Evolutionary conservation across 2,797 vertebrate genomes (phyloP), one percentile per base, ranked within the genome.

Genomic region (Bryconaethiops microstoma): DNA sequence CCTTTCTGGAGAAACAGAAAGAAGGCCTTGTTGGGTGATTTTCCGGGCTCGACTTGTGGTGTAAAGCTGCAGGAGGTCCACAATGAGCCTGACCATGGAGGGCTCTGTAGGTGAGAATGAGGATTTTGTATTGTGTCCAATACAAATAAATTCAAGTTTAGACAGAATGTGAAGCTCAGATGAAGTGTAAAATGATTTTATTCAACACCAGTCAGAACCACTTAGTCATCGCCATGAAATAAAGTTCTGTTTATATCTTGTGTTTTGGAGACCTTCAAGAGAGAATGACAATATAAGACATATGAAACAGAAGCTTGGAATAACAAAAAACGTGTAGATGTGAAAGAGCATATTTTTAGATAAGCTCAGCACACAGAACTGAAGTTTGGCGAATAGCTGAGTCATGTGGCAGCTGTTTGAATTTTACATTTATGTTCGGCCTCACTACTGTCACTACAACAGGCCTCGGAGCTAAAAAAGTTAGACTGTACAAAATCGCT

Each of bases 311-410:
- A 59, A 21, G 42, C 35, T 54, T 63, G 67, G 59, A 68, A 72
- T 57, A 76, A 83, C 45, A 62, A 68, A 40, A 35, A 65, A 67
- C 16, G 39, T 80, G 82, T 82, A 81, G 80, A 82, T 67, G 82
- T 81, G 76, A 74, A 74, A 67, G 23, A 45, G 19, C 39, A 79
- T 83, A 87, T 87, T 84, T 85, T 84, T 86, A 87, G 82, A 84
- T 23, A 79, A 45, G 76, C 45, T 23, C 57, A 69, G 63, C 48
- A 71, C 73, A 78, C 64, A 85, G 39, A 80, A 59, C 72, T 54
- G 48, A 39, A 82, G 55, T 63, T 7, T 64, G 69, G 42, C 72
- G 77, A 81, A 74, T 63, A 40, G 67, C 75, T 85, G 86, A 87
- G 77, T 85, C 84, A 87, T 74, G 54, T 78, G 70, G 77, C 79